These are phyloP conservation scores for Drosophila asahinai DNA, from an alignment of 1,140 invertebrate genomes.

Conservation along the genomic window DNA sequence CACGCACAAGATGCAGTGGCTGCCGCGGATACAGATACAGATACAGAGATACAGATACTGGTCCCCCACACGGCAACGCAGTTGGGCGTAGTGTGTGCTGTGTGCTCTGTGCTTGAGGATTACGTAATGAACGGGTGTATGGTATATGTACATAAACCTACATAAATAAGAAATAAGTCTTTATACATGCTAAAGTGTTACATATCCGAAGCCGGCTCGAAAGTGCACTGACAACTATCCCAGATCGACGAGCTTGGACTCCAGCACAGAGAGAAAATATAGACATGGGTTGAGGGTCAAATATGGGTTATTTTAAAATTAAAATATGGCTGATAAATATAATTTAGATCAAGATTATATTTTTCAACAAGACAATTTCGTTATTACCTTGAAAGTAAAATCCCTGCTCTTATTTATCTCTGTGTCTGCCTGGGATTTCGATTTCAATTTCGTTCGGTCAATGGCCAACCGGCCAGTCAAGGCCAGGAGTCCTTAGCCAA, in stretches of 20 bases:
- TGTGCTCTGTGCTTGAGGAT: constrained; percentile 33
- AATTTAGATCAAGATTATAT: no score
- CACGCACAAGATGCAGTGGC: constrained; percentile 54
- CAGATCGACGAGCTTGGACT: constrained; percentile 40
- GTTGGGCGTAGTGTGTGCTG: constrained; percentile 69
- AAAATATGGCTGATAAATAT: no score
- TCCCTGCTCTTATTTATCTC: background rate
- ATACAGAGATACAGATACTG: constrained; percentile 2
- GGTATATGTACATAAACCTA: constrained; percentile 19
- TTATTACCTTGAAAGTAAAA: no score
- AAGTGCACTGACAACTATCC: constrained; percentile 82
- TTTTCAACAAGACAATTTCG: no score
- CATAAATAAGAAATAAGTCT: constrained; percentile 45
- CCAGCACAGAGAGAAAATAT: background rate
- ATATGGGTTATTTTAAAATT: background rate
- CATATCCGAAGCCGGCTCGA: constrained; percentile 70
- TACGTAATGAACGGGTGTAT: constrained; percentile 66
- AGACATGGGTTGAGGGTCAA: background rate
- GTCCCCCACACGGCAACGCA: constrained; percentile 53
- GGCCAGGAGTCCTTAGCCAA: constrained; percentile 63
- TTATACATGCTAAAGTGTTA: constrained; percentile 75
- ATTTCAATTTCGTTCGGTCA: constrained; percentile 56
- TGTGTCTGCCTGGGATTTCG: constrained; percentile 18
- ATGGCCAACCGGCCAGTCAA: constrained; percentile 53
- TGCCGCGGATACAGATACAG: constrained; percentile 28